These are phyloP conservation scores for honey bee (Apis mellifera) DNA, from an alignment of 1,140 invertebrate species.

Conservation along the genomic window Amel_HAv3.1 CM009936.2:14014001-14014500, in stretches of 20 bases:
- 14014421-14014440: constrained; percentile 72
- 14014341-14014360: constrained; percentile 64
- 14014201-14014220: neutral
- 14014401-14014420: constrained; percentile 10
- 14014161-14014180: constrained; percentile 4
- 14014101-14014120: neutral
- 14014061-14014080: constrained; percentile 6
- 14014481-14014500: constrained; percentile 80
- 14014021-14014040: neutral
- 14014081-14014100: constrained; percentile 8
- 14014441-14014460: constrained; percentile 76
- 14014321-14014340: constrained; percentile 60
- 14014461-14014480: constrained; percentile 80
- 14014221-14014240: constrained; percentile 4
- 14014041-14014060: constrained; percentile 5
- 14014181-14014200: neutral
- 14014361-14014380: constrained; percentile 62
- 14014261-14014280: constrained; percentile 28
- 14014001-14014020: neutral
- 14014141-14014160: neutral
- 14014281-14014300: constrained; percentile 25
- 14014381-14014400: neutral
- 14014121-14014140: neutral
- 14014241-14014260: constrained; percentile 10
- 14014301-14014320: constrained; percentile 34